These are phyloP conservation scores for Mirza zaza DNA, from an alignment of 2,113 vertebrate genomes.

Conservation along the genomic window DNA sequence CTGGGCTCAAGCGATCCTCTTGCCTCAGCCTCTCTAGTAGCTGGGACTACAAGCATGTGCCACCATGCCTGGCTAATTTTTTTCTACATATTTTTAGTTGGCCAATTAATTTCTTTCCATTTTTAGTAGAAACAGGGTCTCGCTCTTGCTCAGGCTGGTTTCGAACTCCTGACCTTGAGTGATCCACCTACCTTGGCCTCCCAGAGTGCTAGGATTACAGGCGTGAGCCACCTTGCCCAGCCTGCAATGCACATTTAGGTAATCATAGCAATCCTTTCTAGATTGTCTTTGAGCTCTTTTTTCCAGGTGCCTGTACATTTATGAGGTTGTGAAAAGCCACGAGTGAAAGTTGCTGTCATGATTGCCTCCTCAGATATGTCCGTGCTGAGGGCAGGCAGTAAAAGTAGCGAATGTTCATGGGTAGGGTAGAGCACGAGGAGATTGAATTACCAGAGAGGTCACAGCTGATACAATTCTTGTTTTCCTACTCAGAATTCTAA, in stretches of 20 bases:
- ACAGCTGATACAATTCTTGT: background rate
- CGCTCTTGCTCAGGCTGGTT: too few species aligned
- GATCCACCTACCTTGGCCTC: too few species aligned
- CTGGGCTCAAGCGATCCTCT: too few species aligned
- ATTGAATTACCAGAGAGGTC: background rate
- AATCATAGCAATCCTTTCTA: background rate
- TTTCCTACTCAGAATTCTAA: background rate
- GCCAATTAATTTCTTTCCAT: too few species aligned
- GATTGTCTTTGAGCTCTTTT: background rate
- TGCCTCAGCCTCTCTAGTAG: too few species aligned
- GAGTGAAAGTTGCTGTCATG: background rate
- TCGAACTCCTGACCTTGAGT: too few species aligned
- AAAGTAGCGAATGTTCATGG: background rate
- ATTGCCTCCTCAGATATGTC: background rate
- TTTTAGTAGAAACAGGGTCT: too few species aligned
- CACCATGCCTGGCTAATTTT: too few species aligned
- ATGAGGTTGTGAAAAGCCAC: background rate
- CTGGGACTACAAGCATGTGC: too few species aligned
- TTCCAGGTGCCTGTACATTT: background rate
- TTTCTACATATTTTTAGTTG: too few species aligned
- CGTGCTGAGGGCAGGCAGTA: background rate
- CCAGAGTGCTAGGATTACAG: too few species aligned
- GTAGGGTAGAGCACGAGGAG: background rate
- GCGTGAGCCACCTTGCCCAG: too few species aligned
- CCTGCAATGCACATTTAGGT: background rate